Evolutionary conservation across 2,797 vertebrate genomes (phyloP), one percentile per base, ranked within the genome.

Genomic region (Ptychobarbus kaznakovi): DNA sequence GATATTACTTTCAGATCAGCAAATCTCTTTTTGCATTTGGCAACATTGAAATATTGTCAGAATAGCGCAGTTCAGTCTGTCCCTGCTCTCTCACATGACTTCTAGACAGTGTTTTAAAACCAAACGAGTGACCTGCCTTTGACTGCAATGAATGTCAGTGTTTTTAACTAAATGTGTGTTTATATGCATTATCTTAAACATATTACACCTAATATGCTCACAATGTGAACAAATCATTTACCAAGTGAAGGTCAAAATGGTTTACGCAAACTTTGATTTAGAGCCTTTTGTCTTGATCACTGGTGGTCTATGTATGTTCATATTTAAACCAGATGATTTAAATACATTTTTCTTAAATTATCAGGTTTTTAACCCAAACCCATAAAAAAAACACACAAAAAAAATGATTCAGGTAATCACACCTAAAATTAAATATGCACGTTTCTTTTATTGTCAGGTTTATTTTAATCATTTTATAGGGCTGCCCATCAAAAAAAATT

Each of bases 1-100:
- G 74, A 81, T 88, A 88, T 90, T 85, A 88, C 85, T 80, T 81
- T 86, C 83, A 89, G 78, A 90, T 83, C 80, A 90, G 61, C 87
- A 87, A 58, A 79, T 61, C 66, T 70, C 74, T 78, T 83, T 86
- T 76, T 7, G 56, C 75, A 42, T 84, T 82, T 73, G 75, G 86
- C 65, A 70, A 73, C 58, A 56, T 13, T 83, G 58, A 75, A 75
- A 83, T 66, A 51, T 25, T 25, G 22, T 83, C 72, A 66, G 58
- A 53, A 75, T 40, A 75, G 0, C 0, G 1, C 44, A 46, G 25
- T 80, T 51, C 13, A 44, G n/a, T 51, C 6, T 32, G 13, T 66
- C 35, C 13, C 8, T 38, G 44, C 58, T 58, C 46, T 12, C 42
- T 66, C 12, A 66, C 53, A 61, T 25, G 13, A 49, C 51, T 82